phyloP scores from a whole-genome alignment of 2,113 vertebrate genomes.

The Holacanthus passer region DNA sequence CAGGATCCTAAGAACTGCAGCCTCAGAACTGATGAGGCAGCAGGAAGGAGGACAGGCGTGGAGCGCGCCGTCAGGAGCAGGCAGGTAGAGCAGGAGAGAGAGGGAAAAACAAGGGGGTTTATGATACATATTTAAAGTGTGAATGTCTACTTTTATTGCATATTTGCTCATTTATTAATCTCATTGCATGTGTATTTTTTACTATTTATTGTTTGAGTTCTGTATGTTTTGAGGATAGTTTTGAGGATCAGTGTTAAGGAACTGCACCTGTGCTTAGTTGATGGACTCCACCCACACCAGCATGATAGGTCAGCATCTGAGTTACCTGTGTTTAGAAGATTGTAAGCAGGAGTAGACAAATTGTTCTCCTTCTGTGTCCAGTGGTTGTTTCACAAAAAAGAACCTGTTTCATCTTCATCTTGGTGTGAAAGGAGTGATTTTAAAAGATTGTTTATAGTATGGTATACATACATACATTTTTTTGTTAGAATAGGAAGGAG shows the following conservation, averaged over 20 bases:
- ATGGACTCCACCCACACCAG: not conserved
- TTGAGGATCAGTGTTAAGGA: not conserved
- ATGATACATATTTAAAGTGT: no score
- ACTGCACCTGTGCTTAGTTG: not conserved
- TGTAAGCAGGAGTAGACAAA: no score
- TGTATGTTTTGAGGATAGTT: not conserved
- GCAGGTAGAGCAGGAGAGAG: slow-evolving; percentile 19
- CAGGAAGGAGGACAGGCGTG: slow-evolving; percentile 52
- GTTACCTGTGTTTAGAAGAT: not conserved
- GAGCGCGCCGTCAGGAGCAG: slow-evolving; percentile 20
- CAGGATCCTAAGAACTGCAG: slow-evolving; percentile 73
- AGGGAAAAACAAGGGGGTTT: not conserved
- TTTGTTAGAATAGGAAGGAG: no score
- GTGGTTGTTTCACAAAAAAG: no score
- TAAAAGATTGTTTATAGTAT: no score
- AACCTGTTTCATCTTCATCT: no score
- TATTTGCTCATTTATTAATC: not conserved
- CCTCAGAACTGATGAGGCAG: slow-evolving; percentile 77
- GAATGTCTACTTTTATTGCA: not conserved
- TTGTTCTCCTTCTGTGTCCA: no score
- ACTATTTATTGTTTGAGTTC: not conserved
- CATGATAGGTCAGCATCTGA: not conserved
- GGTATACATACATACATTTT: no score
- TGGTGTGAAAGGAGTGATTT: no score
- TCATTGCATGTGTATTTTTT: not conserved